Evolutionary conservation across 2,888 invertebrate species (phyloP), one percentile per base, ranked within the genome.

Genomic region (Coelopa pilipes): DNA sequence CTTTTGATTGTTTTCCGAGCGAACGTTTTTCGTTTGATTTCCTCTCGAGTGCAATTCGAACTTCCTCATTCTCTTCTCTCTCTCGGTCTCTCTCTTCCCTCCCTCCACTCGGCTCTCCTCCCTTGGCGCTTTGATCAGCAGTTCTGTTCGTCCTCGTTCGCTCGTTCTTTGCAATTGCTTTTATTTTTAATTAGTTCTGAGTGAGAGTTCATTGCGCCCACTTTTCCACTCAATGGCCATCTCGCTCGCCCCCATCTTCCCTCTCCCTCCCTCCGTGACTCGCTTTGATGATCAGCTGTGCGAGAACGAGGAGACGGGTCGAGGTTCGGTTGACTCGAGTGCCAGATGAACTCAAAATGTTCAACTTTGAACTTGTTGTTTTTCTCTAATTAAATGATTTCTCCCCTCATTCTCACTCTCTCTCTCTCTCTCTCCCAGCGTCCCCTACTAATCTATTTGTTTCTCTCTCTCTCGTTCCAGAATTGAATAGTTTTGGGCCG

Each of bases 11-110:
- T 67, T 67, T 67, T 34, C 4, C 53, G 59, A 60, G 47, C 34
- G 34, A 34, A 34, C 53, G 62, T 53, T 53, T 65, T 71, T 5
- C 62, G 60, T 71, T 71, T 59, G 63, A 55, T 71, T 71, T 71
- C 53, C 34, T n/a, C 53, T 55, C n/a, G 55, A 67, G 55, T 55
- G 45, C 53, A n/a, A 34, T 67, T 67, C n/a, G n/a, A 55, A 19
- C 50, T 66, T 59, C 13, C 21, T 59, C 53, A 7, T 34, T 34
- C 7, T 34, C 34, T 34, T 34, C 34, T 34, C 34, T 53, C 13
- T n/a, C 62, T 49, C 12, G 21, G 3, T 49, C 17, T 55, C 34
- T 67, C 24, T 1, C 21, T 19, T 45, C 19, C n/a, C 53, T 13
- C 34, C 15, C 17, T 67, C 12, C 17, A 5, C 49, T 46, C 47